phyloP scores from a whole-genome alignment of 2,113 vertebrate species.

The Campylomormyrus numenius region DNA sequence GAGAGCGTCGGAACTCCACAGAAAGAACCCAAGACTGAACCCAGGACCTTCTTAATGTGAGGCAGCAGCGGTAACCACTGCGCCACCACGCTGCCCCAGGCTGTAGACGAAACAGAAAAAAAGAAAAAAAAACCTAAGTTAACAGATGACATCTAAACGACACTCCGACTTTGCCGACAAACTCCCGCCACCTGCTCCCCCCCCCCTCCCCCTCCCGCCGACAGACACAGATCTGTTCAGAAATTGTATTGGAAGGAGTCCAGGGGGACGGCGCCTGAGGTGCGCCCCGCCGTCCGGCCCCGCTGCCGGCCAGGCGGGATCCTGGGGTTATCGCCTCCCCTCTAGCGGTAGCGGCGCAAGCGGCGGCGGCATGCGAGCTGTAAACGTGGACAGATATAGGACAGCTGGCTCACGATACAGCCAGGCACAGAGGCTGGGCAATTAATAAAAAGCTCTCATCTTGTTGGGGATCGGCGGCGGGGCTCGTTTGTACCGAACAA shows the following conservation, averaged over 20 bases:
- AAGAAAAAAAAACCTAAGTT: neutral
- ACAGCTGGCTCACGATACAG: neutral
- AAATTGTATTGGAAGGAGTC: neutral
- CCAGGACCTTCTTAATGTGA: too few species aligned
- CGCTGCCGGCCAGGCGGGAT: neutral
- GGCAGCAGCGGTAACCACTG: too few species aligned
- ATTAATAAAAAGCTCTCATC: neutral
- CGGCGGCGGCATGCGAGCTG: neutral
- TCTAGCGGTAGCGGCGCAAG: neutral
- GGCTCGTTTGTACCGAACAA: neutral
- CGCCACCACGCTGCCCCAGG: neutral
- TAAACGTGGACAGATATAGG: neutral
- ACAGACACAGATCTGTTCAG: neutral
- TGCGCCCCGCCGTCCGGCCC: neutral
- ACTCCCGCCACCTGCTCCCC: neutral
- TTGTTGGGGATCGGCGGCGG: neutral
- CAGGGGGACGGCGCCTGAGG: neutral
- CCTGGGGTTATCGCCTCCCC: neutral
- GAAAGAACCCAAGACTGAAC: too few species aligned
- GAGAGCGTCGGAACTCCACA: too few species aligned
- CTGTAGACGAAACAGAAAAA: neutral
- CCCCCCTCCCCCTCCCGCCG: neutral
- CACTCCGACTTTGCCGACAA: neutral
- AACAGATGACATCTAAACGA: neutral
- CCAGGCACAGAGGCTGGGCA: neutral